Base-by-base conservation (phyloP, 2,797 vertebrate species). In the Parotocinclus haroldoi region DNA sequence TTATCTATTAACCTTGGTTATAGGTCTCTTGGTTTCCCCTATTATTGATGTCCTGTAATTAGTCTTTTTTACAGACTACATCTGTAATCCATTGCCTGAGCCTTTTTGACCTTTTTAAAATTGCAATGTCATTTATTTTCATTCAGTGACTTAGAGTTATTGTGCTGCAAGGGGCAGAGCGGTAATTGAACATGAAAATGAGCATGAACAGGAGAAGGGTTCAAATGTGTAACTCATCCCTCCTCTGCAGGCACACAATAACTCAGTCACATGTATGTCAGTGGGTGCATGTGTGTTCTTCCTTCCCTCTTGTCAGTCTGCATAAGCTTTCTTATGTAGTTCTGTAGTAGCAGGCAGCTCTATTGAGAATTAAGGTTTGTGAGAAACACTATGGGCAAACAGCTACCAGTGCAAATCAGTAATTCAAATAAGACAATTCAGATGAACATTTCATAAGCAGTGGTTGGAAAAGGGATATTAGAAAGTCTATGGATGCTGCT, bases 111-210 rank as follows among this genome's bases (percentile, higher is more conserved):
- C 82, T 85, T 63, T 73, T 84, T 73, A 74, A 89, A 86, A 84
- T 73, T 77, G 82, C 76, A 53, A 82, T 85, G 86, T 88, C 58
- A 82, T 88, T 85, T 82, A 67, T 80, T 81, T 76, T 72, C 56
- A 58, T 67, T 69, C 71, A 18, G 66, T 85, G 86, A 91, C 90
- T 89, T 89, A 88, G 81, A 79, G 83, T 87, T 87, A 83, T 84
- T 81, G 83, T 73, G 40, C 49, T 75, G 37, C 10, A 45, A 70
- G 79, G 78, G 70, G 76, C 19, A 66, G 66, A 56, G 37, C 71
- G 76, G 81, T 84, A 82, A 85, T 88, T 79, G 69, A 68, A 83
- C 78, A 83, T 80, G 81, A 81, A 80, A 83, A 84, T 76, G 81
- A 85, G 62, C 62, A 44, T 14, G 67, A 75, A 80, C 75, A 68